phyloP scores from a whole-genome alignment of 2,888 invertebrate species.

The Scaeva pyrastri region DNA sequence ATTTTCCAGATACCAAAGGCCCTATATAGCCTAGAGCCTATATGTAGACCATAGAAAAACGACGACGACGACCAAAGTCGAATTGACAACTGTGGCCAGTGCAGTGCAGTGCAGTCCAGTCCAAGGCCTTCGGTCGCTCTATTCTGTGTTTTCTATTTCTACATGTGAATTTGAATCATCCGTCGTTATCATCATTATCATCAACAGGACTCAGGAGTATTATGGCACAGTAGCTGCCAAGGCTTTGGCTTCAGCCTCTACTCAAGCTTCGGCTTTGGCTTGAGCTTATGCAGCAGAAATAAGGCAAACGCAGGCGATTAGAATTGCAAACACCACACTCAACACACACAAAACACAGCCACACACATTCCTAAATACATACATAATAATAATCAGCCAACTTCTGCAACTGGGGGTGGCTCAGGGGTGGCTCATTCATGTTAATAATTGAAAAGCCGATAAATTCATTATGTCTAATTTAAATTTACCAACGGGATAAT shows the following conservation, averaged over 20 bases:
- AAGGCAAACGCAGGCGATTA: conserved; percentile 48
- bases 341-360: neutral
- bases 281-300: conserved; percentile 1
- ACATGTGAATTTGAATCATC: conserved; percentile 5
- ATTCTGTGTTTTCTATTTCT: conserved; percentile 13
- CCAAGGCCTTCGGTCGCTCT: conserved; percentile 22
- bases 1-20: neutral
- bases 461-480: conserved; percentile 77
- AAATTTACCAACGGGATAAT: conserved; percentile 71
- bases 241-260: neutral
- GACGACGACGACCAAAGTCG: conserved; percentile 33
- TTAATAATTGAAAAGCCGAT: conserved; percentile 76
- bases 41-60: conserved; percentile 55
- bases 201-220: conserved; percentile 23
- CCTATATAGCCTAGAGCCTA: neutral
- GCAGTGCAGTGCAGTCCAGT: too few relatives aligned
- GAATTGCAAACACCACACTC: conserved; percentile 57
- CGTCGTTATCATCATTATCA: conserved; percentile 29
- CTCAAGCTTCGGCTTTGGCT: neutral
- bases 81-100: conserved; percentile 67
- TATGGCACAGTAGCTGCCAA: conserved; percentile 5
- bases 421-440: conserved; percentile 57
- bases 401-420: neutral
- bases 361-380: neutral
- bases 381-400: neutral